Conservation (phyloP, 2,888 invertebrate species). For the Nasonia oneida region DNA sequence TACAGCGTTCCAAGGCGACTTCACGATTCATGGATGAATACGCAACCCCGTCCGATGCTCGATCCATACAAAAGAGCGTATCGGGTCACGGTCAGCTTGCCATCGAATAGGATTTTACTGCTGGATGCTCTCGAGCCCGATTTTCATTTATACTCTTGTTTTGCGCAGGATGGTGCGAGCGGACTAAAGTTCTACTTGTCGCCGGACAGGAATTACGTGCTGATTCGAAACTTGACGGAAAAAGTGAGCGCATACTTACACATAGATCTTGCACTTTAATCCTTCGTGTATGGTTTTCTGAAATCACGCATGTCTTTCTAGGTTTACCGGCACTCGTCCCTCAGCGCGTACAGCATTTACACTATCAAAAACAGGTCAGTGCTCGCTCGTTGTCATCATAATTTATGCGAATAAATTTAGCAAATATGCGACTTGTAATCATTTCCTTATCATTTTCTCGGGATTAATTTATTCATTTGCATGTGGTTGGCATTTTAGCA, state of each 20-base stretch:
- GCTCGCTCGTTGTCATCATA: neutral
- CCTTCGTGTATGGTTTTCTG: neutral
- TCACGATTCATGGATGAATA: constrained; percentile 36
- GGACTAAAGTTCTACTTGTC: constrained; percentile 44
- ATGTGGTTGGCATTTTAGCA: no score
- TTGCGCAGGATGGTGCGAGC: constrained; percentile 30
- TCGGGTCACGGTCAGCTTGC: constrained; percentile 39
- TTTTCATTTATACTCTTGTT: neutral
- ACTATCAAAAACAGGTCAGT: constrained; percentile 64
- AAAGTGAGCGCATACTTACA: constrained; percentile 39
- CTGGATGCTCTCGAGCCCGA: neutral
- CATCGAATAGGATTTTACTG: neutral
- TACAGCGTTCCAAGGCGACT: constrained; percentile 21
- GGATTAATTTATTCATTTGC: no score
- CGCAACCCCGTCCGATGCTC: constrained; percentile 27
- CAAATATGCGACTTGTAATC: no score
- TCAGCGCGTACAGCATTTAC: constrained; percentile 83
- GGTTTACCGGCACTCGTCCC: constrained; percentile 85
- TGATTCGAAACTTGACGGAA: constrained; percentile 47
- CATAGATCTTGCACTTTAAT: neutral
- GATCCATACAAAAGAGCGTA: constrained; percentile 11
- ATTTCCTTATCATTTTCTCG: no score
- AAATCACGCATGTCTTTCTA: constrained; percentile 71
- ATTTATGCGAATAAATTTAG: no score
- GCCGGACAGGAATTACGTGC: constrained; percentile 53